Percentiles rank a stretch among this genome's conserved stretches.
These are phyloP conservation scores for Drosophila dunni DNA, from an alignment of 1,140 invertebrate species.

Conservation along the genomic window DNA sequence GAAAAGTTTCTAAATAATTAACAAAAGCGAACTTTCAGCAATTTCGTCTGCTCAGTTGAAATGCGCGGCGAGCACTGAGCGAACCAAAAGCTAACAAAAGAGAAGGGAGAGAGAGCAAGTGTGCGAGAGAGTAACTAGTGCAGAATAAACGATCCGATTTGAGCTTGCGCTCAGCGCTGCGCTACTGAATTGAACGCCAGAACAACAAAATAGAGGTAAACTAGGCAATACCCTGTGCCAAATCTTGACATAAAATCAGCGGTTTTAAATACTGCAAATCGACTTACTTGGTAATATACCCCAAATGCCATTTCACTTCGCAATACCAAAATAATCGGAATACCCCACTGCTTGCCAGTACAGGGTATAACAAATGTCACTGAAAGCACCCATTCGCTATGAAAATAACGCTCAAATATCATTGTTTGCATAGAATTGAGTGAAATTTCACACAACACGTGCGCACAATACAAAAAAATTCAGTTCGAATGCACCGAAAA, in stretches of 20 bases:
- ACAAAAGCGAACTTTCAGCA: slow-evolving; percentile 11
- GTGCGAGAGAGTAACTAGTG: background rate
- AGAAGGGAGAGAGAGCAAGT: slow-evolving; percentile 5
- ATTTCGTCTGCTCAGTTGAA: slow-evolving; percentile 47
- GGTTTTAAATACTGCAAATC: too few relatives aligned
- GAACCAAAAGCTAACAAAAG: background rate
- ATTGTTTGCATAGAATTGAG: slow-evolving; percentile 18
- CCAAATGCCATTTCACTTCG: background rate
- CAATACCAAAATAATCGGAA: background rate
- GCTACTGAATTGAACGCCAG: slow-evolving; percentile 9
- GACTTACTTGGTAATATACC: too few relatives aligned
- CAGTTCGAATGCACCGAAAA: background rate
- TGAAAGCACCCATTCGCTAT: background rate
- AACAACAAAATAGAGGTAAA: background rate
- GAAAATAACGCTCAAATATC: slow-evolving; percentile 15
- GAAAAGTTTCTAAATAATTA: slow-evolving; percentile 4
- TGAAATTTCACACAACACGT: slow-evolving; percentile 16
- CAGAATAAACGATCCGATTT: slow-evolving; percentile 10
- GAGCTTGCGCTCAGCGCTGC: slow-evolving; percentile 30
- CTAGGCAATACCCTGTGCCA: background rate
- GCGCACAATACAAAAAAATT: background rate
- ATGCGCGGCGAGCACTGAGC: slow-evolving; percentile 50
- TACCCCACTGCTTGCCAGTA: background rate
- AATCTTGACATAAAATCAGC: too few relatives aligned
- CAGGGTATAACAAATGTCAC: slow-evolving; percentile 5